Evolutionary conservation across 2,113 vertebrate genomes (phyloP).

Genomic region (Passer domesticus): DNA sequence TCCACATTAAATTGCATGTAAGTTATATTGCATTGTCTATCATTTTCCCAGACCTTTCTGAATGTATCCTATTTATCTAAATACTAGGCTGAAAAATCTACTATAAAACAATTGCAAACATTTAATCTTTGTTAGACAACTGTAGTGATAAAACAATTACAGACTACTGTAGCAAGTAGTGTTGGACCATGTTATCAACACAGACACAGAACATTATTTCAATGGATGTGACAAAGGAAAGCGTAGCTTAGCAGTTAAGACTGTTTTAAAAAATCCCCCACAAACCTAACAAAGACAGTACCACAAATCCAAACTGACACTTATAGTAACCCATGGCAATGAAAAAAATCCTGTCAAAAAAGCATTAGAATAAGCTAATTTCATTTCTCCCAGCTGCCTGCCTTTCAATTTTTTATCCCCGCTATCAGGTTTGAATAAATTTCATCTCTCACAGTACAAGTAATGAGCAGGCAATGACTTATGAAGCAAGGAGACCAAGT

Average conservation of each 20-base stretch:
- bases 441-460: constrained; percentile 77
- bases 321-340: constrained; percentile 60
- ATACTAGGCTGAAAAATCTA: constrained; percentile 14
- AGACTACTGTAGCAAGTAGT: constrained; percentile 48
- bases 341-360: constrained; percentile 67
- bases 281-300: constrained; percentile 67
- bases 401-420: constrained; percentile 78
- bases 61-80: constrained; percentile 36
- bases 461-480: constrained; percentile 85
- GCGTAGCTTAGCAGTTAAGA: constrained; percentile 50
- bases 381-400: constrained; percentile 75
- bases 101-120: constrained; percentile 45
- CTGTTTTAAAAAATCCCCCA: constrained; percentile 16
- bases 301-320: constrained; percentile 72
- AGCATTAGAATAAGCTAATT: constrained; percentile 79
- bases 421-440: constrained; percentile 81
- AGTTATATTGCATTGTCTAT: constrained; percentile 37
- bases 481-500: constrained; percentile 77
- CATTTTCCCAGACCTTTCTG: constrained; percentile 11
- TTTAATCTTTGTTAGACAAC: constrained; percentile 49
- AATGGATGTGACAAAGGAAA: constrained; percentile 15
- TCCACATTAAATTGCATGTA: constrained; percentile 43
- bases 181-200: constrained; percentile 30
- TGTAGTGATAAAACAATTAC: constrained; percentile 64
- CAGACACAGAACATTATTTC: constrained; percentile 25